Percentiles rank a stretch among this genome's conserved stretches.
Evolutionary conservation across 2,888 invertebrate species (phyloP).

Genomic region (Drosophila neonasuta): DNA sequence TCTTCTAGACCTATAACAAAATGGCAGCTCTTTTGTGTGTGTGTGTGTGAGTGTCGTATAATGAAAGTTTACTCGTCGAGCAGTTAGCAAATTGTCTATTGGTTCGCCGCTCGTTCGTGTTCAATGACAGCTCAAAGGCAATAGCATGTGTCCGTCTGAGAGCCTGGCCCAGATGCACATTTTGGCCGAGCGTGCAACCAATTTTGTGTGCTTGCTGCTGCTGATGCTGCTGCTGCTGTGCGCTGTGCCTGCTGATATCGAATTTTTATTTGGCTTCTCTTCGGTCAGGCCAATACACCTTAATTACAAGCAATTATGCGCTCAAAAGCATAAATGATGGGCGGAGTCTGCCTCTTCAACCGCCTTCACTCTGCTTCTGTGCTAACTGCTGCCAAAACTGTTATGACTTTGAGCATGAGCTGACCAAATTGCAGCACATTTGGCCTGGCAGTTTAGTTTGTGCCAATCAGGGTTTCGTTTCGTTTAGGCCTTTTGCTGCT

Average conservation of each 20-base stretch:
- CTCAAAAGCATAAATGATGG: conserved; percentile 76
- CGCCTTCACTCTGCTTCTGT: background rate
- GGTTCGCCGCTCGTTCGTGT: conserved; percentile 25
- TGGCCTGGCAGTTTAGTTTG: conserved; percentile 36
- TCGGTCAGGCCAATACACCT: conserved; percentile 64
- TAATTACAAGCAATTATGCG: conserved; percentile 77
- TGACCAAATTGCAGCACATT: conserved; percentile 65
- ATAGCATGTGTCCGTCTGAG: conserved; percentile 2
- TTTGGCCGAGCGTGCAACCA: conserved; percentile 41
- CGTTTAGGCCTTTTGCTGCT: conserved; percentile 17
- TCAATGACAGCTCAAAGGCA: conserved; percentile 72
- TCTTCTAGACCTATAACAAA: conserved; percentile 10
- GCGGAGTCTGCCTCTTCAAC: background rate
- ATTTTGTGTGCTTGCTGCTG: conserved; percentile 51
- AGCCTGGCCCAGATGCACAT: conserved; percentile 39
- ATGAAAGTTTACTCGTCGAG: conserved; percentile 30
- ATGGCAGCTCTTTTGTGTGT: background rate
- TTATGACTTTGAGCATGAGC: conserved; percentile 68
- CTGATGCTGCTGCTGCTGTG: conserved; percentile 33
- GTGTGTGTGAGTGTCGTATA: conserved; percentile 12
- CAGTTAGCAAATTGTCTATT: conserved; percentile 62
- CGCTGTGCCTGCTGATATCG: conserved; percentile 55
- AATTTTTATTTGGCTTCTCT: conserved; percentile 61
- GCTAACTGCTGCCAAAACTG: conserved; percentile 55
- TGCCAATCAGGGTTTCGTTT: conserved; percentile 52